Percentiles rank a stretch among this genome's conserved stretches.
These are phyloP conservation scores for Argyra leucocephala DNA, from an alignment of 2,888 invertebrate species.

Conservation along the genomic window DNA sequence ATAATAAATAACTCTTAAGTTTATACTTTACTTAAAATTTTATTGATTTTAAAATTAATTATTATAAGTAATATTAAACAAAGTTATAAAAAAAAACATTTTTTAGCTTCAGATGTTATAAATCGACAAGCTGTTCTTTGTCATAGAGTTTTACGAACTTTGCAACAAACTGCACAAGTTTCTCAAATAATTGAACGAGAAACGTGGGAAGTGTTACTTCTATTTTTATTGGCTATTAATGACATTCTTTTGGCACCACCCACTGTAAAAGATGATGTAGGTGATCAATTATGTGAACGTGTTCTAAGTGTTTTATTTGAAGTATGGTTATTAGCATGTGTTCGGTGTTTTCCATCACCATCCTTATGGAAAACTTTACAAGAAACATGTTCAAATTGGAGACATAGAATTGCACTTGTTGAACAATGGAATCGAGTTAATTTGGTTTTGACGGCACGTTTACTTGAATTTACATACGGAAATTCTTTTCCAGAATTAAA, in stretches of 20 bases:
- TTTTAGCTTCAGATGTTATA: conserved; percentile 73
- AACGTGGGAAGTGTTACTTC: conserved; percentile 83
- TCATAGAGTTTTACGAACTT: conserved; percentile 76
- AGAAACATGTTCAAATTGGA: conserved; percentile 87
- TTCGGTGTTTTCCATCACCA: conserved; percentile 83
- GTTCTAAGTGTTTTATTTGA: conserved; percentile 90
- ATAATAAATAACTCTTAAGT: too few relatives aligned
- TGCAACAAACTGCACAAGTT: conserved; percentile 70
- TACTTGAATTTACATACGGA: conserved; percentile 82
- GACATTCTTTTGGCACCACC: conserved; percentile 86
- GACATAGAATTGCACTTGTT: conserved; percentile 84
- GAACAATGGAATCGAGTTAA: conserved; percentile 94
- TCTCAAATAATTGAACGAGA: conserved; percentile 67
- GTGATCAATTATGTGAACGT: conserved; percentile 87
- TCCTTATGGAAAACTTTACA: conserved; percentile 90
- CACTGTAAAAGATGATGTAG: conserved; percentile 87
- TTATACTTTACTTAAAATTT: too few relatives aligned
- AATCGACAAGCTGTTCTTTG: conserved; percentile 89
- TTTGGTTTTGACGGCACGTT: conserved; percentile 72
- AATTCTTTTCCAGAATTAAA: conserved; percentile 71
- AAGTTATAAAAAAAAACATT: neutral
- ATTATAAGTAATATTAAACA: too few relatives aligned
- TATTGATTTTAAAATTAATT: conserved; percentile 5
- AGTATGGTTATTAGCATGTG: conserved; percentile 55
- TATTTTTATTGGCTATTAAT: conserved; percentile 82